Evolutionary conservation across 1,140 invertebrate species (phyloP).

Genomic region (Contarinia nasturtii): DNA sequence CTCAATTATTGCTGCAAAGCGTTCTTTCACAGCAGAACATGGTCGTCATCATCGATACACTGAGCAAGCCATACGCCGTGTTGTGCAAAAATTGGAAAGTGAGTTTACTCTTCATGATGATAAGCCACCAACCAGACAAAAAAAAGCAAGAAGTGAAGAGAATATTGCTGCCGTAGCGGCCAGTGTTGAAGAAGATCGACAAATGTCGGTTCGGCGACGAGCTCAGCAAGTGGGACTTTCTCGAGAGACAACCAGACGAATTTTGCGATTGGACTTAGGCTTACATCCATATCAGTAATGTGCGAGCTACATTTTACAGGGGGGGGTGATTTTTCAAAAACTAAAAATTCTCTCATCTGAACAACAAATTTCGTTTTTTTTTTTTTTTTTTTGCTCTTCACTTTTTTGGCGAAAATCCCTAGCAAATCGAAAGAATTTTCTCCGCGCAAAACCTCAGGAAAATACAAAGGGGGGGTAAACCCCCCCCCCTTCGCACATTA

Average conservation of each 20-base stretch:
- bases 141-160: conserved; percentile 5
- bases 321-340: no score
- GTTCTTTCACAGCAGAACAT: background rate
- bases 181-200: background rate
- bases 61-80: background rate
- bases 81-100: conserved; percentile 2
- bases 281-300: no score
- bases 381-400: no score
- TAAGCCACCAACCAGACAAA: conserved; percentile 1
- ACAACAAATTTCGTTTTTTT: no score
- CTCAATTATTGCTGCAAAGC: background rate
- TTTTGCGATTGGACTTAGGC: background rate
- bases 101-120: conserved; percentile 3
- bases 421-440: no score
- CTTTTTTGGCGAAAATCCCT: no score
- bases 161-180: conserved; percentile 11
- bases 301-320: no score
- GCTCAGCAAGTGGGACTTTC: background rate
- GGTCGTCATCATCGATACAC: conserved; percentile 2
- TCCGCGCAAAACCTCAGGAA: no score
- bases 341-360: no score
- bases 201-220: background rate
- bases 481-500: no score
- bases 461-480: no score
- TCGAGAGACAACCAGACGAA: background rate